Percentiles rank a stretch among this genome's conserved stretches.
Conservation (phyloP, 2,113 vertebrate species). For the Sander vitreus region DNA sequence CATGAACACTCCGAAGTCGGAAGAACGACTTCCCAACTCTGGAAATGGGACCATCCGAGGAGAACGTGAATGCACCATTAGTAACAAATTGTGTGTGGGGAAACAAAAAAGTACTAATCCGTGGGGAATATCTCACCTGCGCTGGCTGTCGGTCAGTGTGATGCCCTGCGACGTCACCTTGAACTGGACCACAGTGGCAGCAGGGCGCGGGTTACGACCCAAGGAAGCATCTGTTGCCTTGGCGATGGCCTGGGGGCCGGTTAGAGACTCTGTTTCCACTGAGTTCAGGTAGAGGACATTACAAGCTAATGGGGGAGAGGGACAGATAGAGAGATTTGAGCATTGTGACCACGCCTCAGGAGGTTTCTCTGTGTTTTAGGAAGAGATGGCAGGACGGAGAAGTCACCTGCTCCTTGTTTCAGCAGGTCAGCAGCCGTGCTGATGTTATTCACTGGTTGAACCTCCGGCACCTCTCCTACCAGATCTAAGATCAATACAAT, state of each 20-base stretch:
- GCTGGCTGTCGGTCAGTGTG: constrained; percentile 92
- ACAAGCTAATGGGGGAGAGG: constrained; percentile 82
- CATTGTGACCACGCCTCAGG: not conserved
- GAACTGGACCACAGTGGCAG: constrained; percentile 90
- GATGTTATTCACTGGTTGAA: constrained; percentile 86
- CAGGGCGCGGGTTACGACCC: constrained; percentile 80
- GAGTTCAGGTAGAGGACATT: constrained; percentile 94
- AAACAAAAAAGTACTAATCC: not conserved
- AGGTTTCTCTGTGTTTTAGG: not conserved
- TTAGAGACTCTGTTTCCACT: constrained; percentile 93
- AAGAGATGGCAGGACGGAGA: not conserved
- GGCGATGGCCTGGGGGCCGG: constrained; percentile 92
- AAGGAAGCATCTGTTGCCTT: constrained; percentile 88
- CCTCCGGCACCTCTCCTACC: constrained; percentile 83
- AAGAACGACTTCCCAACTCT: no score
- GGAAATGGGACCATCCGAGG: no score
- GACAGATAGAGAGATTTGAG: not conserved
- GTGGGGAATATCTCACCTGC: constrained; percentile 80
- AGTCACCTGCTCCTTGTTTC: constrained; percentile 91
- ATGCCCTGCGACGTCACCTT: constrained; percentile 94
- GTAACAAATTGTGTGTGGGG: no score
- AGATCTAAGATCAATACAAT: constrained; percentile 82
- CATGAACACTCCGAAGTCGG: no score
- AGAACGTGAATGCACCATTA: no score
- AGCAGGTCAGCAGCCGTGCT: constrained; percentile 93